Evolutionary conservation across 2,888 invertebrate species (phyloP).

Genomic region (Acanthococcus lagerstroemiae): DNA sequence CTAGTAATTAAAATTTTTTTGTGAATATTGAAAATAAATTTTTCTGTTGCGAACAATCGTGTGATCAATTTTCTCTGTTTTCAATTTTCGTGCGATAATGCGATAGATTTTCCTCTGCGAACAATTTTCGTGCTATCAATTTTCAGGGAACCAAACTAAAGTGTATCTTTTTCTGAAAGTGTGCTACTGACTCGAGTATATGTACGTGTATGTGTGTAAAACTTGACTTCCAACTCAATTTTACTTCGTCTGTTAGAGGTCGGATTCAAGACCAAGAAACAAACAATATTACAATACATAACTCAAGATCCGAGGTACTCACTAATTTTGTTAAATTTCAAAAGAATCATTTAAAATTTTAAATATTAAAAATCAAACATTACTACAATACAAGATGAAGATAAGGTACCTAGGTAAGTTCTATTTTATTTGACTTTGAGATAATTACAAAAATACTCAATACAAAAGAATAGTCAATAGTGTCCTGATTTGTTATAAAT

Average conservation of each 20-base stretch:
- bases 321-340: neutral
- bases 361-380: neutral
- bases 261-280: neutral
- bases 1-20: too few species aligned
- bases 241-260: neutral
- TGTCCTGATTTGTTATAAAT: neutral
- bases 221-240: neutral
- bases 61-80: too few species aligned
- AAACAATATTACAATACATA: too few species aligned
- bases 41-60: too few species aligned
- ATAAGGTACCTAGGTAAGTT: neutral
- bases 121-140: too few species aligned
- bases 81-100: too few species aligned
- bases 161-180: neutral
- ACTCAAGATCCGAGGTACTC: neutral
- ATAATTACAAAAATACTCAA: neutral
- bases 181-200: too few species aligned
- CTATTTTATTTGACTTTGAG: neutral
- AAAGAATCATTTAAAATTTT: neutral
- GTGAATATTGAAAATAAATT: too few species aligned
- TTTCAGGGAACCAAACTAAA: too few species aligned
- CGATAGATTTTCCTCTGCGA: too few species aligned
- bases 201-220: neutral
- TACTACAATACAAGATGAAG: neutral
- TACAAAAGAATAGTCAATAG: neutral